Base-by-base conservation (phyloP, 1,140 invertebrate species). In the Procambarus virginalis region DNA sequence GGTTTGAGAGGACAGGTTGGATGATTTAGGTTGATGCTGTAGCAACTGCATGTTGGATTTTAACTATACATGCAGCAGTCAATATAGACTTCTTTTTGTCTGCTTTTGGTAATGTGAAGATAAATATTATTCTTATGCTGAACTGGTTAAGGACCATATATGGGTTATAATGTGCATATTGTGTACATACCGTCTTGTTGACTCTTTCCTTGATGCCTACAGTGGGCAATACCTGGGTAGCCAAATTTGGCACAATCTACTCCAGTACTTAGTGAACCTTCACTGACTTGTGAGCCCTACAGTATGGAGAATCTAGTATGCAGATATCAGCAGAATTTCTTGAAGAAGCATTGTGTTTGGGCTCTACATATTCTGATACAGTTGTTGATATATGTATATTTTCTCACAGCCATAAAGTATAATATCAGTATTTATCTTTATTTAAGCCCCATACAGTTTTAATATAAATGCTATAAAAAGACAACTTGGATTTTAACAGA, bases 321-420 rank as follows among this genome's bases (percentile, higher is more conserved):
- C 68, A 73, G n/a, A 73, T 22, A 73, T 64, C 20, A 34, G 6
- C n/a, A 34, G 68, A 20, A 20, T 73, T 22, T 73, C 22, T 73
- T 3, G 68, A 73, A n/a, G n/a, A n/a, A 73, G 68, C 68, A 73
- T 73, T 34, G 14, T 73, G n/a, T 73, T 73, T 22, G 68, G 68
- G 68, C 68, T 73, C 68, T 73, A 8, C 22, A 3, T 73, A 34
- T 73, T 73, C 68, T 73, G 68, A 20, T 34, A 34, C 10, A 34
- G 34, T 73, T 73, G 68, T 73, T 73, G n/a, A 73, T 73, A 73
- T 73, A 34, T 73, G 68, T 73, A 73, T 73, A 73, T 73, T 73
- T 73, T 34, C 68, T 64, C 60, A 64, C 60, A 64, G 20, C 60
- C 60, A 64, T 64, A 64, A 64, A 64, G 60, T 64, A n/a, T n/a